phyloP scores from a whole-genome alignment of 2,113 vertebrate genomes.

The Gnathonemus echidnorhynchus region DNA sequence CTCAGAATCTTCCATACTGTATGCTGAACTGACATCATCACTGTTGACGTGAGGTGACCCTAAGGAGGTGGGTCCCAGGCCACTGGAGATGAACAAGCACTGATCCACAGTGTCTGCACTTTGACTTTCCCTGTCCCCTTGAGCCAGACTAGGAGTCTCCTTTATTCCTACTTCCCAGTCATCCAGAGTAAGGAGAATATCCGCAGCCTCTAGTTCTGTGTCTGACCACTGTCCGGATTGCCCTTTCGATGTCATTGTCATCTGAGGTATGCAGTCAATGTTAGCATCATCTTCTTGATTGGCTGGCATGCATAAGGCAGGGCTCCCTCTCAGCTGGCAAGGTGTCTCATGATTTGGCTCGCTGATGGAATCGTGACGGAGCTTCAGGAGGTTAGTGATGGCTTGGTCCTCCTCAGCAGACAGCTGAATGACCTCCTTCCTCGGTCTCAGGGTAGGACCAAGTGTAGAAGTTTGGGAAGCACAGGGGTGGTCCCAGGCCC shows the following conservation, averaged over 20 bases:
- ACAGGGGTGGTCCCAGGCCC: background rate
- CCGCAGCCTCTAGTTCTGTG: background rate
- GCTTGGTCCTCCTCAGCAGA: slow-evolving; percentile 51
- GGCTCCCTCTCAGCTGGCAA: background rate
- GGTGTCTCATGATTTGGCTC: background rate
- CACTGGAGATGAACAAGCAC: background rate
- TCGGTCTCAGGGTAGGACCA: too few species aligned
- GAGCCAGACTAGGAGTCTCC: background rate
- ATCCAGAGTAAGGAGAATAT: slow-evolving; percentile 3
- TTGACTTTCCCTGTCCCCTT: background rate
- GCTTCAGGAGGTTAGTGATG: slow-evolving; percentile 46
- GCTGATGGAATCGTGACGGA: slow-evolving; percentile 27
- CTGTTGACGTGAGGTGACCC: background rate
- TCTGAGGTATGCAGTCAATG: background rate
- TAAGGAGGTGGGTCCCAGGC: background rate
- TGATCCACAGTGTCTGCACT: background rate
- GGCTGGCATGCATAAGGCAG: background rate
- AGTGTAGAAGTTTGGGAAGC: background rate
- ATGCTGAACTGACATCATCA: background rate
- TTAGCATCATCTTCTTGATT: background rate
- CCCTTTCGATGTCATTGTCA: background rate
- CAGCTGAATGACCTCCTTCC: slow-evolving; percentile 40
- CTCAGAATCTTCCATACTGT: background rate
- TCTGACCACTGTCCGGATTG: background rate
- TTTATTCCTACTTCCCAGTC: background rate